Evolutionary conservation across 2,113 vertebrate species (phyloP).

Genomic region (Stercorarius parasiticus): DNA sequence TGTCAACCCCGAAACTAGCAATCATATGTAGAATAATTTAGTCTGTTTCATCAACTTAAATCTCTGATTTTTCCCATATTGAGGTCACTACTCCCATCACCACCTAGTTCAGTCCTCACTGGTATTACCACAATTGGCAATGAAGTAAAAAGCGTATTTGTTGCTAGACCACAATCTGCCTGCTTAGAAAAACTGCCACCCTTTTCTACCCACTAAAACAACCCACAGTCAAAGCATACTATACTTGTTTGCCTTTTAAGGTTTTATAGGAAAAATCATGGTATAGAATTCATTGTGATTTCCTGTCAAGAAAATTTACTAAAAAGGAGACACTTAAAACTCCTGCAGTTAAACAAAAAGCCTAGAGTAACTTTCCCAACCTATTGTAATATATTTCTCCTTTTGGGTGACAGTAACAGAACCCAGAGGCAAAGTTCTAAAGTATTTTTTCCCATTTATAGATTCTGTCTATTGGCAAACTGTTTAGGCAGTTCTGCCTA

Average conservation of each 20-base stretch:
- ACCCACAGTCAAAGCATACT: not conserved
- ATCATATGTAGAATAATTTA: not conserved
- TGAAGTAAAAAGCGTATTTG: not conserved
- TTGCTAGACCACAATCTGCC: not conserved
- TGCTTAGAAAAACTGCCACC: not conserved
- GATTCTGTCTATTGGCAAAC: not conserved
- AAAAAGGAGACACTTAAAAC: not conserved
- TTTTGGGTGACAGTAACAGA: conserved; percentile 13
- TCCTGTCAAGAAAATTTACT: not conserved
- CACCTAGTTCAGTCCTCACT: not conserved
- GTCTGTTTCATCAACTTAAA: not conserved
- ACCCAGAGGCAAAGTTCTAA: not conserved
- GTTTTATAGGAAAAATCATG: not conserved
- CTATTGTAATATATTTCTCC: not conserved
- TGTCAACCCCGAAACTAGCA: not conserved
- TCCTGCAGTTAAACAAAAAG: not conserved
- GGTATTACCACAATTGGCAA: not conserved
- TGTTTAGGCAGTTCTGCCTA: not conserved
- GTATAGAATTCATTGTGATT: not conserved
- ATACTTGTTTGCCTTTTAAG: not conserved
- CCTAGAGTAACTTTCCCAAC: not conserved
- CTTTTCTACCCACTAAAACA: not conserved
- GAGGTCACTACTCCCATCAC: not conserved
- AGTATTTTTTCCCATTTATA: not conserved
- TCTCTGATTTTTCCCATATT: not conserved